Percentiles rank a stretch among this genome's conserved stretches.
Conservation (phyloP, 2,797 vertebrate species). For the Leptodactylus fallax region DNA sequence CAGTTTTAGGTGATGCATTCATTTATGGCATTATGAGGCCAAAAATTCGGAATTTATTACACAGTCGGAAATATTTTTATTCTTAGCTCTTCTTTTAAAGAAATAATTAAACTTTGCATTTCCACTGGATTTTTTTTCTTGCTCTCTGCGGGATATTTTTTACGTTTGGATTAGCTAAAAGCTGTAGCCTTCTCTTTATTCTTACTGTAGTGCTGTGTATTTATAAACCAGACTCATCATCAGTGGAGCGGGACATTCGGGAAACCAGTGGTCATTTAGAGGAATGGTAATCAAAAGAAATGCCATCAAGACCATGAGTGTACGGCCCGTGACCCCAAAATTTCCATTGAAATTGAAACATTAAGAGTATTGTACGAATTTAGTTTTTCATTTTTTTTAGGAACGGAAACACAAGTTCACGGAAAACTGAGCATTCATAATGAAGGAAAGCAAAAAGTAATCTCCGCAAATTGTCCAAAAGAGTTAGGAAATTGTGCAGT, state of each 20-base stretch:
- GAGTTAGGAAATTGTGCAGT: neutral
- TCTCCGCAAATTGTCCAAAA: neutral
- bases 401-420: neutral
- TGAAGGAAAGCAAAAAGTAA: neutral
- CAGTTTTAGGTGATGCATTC: neutral
- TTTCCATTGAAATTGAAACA: conserved; percentile 35
- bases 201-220: neutral
- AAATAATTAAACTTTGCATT: conserved; percentile 19
- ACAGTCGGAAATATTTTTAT: neutral
- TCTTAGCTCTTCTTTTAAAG: conserved; percentile 25
- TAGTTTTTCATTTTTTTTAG: neutral
- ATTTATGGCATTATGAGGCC: conserved; percentile 10
- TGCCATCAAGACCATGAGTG: conserved; percentile 11
- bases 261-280: conserved; percentile 13
- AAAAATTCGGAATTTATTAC: neutral
- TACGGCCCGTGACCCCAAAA: conserved; percentile 30
- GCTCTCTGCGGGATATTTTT: conserved; percentile 11
- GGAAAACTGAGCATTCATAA: neutral
- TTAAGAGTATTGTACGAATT: conserved; percentile 1
- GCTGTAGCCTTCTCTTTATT: conserved; percentile 26
- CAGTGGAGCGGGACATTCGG: neutral
- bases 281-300: conserved; percentile 13
- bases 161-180: conserved; percentile 27
- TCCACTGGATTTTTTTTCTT: neutral
- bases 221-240: conserved; percentile 24